These are phyloP conservation scores for Drosophila rufa DNA, from an alignment of 1,140 invertebrate species.

Conservation along the genomic window DNA sequence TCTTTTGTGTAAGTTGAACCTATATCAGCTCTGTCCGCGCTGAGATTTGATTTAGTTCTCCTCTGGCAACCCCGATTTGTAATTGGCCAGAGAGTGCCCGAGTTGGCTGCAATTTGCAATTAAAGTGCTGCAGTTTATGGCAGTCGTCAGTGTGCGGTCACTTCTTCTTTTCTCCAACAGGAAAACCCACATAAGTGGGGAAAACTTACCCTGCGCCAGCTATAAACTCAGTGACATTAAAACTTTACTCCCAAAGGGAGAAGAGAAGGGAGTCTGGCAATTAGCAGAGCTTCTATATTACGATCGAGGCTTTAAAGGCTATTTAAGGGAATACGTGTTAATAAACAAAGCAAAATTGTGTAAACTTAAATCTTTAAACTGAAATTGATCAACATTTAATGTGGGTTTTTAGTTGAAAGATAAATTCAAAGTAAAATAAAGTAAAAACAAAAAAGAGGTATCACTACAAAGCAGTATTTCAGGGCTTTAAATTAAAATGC, in stretches of 20 bases:
- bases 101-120: constrained; percentile 37
- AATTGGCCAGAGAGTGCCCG: constrained; percentile 18
- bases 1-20: neutral
- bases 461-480: neutral
- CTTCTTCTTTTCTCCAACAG: neutral
- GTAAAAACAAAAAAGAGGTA: neutral
- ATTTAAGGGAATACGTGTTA: neutral
- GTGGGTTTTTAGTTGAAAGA: too few relatives aligned
- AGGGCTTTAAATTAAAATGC: neutral
- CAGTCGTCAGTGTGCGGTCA: constrained; percentile 18
- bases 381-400: too few relatives aligned
- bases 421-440: neutral
- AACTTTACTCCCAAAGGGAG: neutral
- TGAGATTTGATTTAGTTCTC: constrained; percentile 26
- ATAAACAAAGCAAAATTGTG: too few relatives aligned
- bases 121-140: constrained; percentile 32
- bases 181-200: constrained; percentile 1
- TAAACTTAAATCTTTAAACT: too few relatives aligned
- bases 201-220: constrained; percentile 1
- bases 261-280: neutral
- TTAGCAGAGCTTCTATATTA: neutral
- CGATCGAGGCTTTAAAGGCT: too few relatives aligned
- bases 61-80: neutral
- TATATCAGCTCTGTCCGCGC: too few relatives aligned
- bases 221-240: constrained; percentile 13